Conservation (phyloP, 2,113 vertebrate genomes). For the Hemiscyllium ocellatum region DNA sequence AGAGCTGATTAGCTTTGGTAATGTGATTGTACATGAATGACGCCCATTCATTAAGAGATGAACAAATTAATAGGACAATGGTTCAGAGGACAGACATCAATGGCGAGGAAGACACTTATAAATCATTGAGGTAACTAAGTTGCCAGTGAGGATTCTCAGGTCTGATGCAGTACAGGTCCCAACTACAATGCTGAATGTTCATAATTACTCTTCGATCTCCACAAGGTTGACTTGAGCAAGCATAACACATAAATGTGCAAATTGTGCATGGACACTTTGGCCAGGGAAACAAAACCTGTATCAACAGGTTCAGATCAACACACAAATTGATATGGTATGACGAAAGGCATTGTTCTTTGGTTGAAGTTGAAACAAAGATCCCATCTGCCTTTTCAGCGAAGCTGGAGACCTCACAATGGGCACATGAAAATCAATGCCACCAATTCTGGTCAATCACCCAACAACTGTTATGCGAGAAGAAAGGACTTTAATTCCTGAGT, state of each 20-base stretch:
- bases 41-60: too few relatives aligned
- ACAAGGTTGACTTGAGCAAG: too few relatives aligned
- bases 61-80: too few relatives aligned
- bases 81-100: too few relatives aligned
- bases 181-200: background rate
- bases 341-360: background rate
- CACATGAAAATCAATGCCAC: background rate
- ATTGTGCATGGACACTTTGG: background rate
- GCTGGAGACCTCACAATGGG: background rate
- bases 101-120: too few relatives aligned
- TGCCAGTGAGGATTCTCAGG: too few relatives aligned
- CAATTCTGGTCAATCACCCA: background rate
- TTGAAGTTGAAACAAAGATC: background rate
- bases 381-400: background rate
- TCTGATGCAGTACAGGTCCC: too few relatives aligned
- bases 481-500: background rate
- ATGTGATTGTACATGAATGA: too few relatives aligned
- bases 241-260: background rate
- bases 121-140: too few relatives aligned
- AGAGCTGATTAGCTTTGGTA: too few relatives aligned
- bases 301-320: background rate
- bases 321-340: background rate
- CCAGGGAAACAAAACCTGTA: background rate
- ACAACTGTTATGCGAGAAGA: background rate
- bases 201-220: background rate